These are phyloP conservation scores for Nebria ingens DNA, from an alignment of 1,140 invertebrate genomes.

Conservation along the genomic window DNA sequence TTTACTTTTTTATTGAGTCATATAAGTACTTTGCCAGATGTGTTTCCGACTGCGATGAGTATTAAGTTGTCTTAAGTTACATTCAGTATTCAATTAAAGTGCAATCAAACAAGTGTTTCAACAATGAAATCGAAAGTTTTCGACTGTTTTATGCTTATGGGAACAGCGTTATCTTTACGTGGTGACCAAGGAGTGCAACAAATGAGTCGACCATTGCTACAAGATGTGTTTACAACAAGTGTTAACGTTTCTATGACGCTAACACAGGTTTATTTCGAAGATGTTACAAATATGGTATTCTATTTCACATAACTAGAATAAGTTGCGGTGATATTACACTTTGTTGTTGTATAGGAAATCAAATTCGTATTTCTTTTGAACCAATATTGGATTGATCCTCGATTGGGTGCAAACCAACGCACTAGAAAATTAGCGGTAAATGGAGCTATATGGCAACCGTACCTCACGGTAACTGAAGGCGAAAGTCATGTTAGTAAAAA, in stretches of 20 bases:
- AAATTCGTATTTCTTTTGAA: constrained; percentile 15
- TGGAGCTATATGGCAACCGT: constrained; percentile 22
- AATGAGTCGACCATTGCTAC: constrained; percentile 15
- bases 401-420: constrained; percentile 17
- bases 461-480: constrained; percentile 18
- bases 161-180: constrained; percentile 17
- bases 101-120: not conserved
- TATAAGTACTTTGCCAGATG: constrained; percentile 4
- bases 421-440: constrained; percentile 20
- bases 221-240: constrained; percentile 16
- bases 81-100: not conserved
- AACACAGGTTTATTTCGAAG: constrained; percentile 13
- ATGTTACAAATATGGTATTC: constrained; percentile 17
- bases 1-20: not conserved
- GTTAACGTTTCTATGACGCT: constrained; percentile 18
- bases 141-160: constrained; percentile 22
- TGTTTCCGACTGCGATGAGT: not conserved
- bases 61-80: not conserved
- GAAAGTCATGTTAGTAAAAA: constrained; percentile 10
- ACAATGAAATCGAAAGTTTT: constrained; percentile 15
- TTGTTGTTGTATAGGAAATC: constrained; percentile 16
- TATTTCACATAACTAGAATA: constrained; percentile 6
- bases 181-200: constrained; percentile 11
- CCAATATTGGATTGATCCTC: constrained; percentile 20
- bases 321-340: too few species aligned